phyloP scores from a whole-genome alignment of 2,888 invertebrate species.

The Cheilosia scutellata region DNA sequence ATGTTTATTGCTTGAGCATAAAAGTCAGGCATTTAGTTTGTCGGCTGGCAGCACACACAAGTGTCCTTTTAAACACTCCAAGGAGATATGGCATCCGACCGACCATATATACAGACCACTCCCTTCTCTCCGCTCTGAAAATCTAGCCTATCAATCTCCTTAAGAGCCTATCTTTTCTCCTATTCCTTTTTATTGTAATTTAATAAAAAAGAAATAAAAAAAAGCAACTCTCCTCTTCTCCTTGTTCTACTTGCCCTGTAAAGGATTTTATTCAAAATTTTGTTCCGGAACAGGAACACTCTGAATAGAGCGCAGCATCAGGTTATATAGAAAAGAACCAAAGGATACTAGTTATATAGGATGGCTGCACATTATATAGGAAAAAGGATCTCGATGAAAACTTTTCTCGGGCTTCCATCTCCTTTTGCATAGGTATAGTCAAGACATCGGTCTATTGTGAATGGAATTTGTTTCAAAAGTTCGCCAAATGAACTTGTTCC shows the following conservation, averaged over 20 bases:
- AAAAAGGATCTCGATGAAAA: conserved; percentile 46
- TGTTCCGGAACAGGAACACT: conserved; percentile 53
- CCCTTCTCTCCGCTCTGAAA: background rate
- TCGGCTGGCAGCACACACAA: conserved; percentile 61
- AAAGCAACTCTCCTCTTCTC: background rate
- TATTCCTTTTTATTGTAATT: conserved; percentile 43
- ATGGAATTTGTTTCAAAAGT: conserved; percentile 71
- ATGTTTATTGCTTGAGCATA: conserved; percentile 73
- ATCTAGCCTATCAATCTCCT: conserved; percentile 59
- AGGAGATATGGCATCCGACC: background rate
- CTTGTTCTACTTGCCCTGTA: no score
- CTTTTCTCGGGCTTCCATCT: conserved; percentile 15
- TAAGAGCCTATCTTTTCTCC: conserved; percentile 46
- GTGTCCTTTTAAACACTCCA: conserved; percentile 65
- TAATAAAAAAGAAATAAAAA: conserved; percentile 42
- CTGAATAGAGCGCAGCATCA: conserved; percentile 21
- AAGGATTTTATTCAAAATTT: conserved; percentile 55
- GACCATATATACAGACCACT: background rate
- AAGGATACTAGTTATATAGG: background rate
- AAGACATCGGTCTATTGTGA: conserved; percentile 48
- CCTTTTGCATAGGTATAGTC: conserved; percentile 15
- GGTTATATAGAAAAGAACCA: background rate
- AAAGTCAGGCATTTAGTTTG: conserved; percentile 68
- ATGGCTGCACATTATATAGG: conserved; percentile 38
- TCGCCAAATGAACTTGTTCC: conserved; percentile 55